Conservation (phyloP, 2,113 vertebrate genomes). For the Calidris pygmaea region DNA sequence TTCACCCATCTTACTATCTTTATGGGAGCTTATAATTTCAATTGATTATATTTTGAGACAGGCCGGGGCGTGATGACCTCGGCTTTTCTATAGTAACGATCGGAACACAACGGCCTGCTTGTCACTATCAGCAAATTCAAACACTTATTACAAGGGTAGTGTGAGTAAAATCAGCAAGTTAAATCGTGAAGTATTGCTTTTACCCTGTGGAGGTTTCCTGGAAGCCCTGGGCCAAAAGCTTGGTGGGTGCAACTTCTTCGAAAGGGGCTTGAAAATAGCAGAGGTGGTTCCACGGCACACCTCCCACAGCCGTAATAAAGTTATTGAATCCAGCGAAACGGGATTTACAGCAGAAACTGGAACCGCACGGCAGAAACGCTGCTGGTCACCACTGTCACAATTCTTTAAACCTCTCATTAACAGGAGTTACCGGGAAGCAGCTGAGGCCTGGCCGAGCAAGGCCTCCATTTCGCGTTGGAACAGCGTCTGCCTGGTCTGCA, state of each 20-base stretch:
- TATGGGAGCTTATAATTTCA: not conserved
- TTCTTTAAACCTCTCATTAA: slow-evolving; percentile 80
- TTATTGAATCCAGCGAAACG: rapidly evolving
- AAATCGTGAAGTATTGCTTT: not conserved
- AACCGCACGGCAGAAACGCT: not conserved
- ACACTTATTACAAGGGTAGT: rapidly evolving
- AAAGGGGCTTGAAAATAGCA: rapidly evolving
- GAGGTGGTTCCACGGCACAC: rapidly evolving
- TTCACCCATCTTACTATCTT: not conserved
- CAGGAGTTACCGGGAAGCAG: slow-evolving; percentile 71
- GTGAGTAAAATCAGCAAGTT: not conserved
- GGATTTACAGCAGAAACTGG: not conserved
- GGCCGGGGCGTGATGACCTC: not conserved
- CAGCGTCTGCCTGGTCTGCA: slow-evolving; percentile 78
- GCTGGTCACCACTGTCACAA: not conserved
- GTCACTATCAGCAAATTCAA: not conserved
- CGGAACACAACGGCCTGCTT: not conserved
- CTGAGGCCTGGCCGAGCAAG: slow-evolving; percentile 73
- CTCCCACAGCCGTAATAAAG: not conserved
- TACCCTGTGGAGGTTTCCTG: not conserved
- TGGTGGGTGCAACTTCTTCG: not conserved
- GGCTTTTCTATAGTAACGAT: not conserved
- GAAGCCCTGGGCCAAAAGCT: not conserved
- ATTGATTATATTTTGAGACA: not conserved
- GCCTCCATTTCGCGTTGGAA: slow-evolving; percentile 67